Conservation (phyloP, 2,113 vertebrate genomes). For the Stomatorhinus ivindoensis region DNA sequence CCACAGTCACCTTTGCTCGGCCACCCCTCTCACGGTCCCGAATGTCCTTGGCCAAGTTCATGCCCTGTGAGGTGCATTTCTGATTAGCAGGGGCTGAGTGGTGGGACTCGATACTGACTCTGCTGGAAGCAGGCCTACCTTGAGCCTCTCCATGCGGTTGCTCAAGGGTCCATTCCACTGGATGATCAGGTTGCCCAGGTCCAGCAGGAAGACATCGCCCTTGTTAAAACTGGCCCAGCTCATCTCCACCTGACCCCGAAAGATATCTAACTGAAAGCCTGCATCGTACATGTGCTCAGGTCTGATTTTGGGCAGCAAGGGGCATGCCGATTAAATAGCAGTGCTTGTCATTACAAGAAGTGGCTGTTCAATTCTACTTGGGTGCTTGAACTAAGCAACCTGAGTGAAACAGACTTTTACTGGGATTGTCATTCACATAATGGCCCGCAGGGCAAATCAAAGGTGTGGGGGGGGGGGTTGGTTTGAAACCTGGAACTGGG, state of each 20-base stretch:
- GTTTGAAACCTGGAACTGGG: neutral
- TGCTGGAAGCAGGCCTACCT: constrained; percentile 44
- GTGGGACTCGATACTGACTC: neutral
- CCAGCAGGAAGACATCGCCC: constrained; percentile 77
- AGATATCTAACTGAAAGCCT: neutral
- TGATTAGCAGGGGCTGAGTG: neutral
- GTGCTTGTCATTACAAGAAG: neutral
- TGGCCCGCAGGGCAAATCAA: neutral
- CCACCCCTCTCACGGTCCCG: constrained; percentile 76
- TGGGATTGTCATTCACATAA: neutral
- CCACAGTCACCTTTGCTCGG: constrained; percentile 62
- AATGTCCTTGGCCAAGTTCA: constrained; percentile 79
- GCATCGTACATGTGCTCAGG: neutral
- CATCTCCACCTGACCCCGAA: constrained; percentile 69
- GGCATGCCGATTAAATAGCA: neutral
- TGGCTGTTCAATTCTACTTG: neutral
- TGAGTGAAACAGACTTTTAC: neutral
- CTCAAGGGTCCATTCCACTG: constrained; percentile 80
- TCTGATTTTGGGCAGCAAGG: neutral
- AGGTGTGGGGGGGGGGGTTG: neutral
- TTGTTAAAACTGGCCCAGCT: constrained; percentile 78
- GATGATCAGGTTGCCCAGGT: constrained; percentile 75
- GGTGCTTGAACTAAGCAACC: neutral
- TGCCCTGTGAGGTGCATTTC: constrained; percentile 52
- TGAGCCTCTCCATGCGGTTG: constrained; percentile 70